A percentile compares a stretch with the other conserved stretches of the same genome.
Conservation (phyloP, 2,888 invertebrate genomes). For the Eurytoma adleriae region DNA sequence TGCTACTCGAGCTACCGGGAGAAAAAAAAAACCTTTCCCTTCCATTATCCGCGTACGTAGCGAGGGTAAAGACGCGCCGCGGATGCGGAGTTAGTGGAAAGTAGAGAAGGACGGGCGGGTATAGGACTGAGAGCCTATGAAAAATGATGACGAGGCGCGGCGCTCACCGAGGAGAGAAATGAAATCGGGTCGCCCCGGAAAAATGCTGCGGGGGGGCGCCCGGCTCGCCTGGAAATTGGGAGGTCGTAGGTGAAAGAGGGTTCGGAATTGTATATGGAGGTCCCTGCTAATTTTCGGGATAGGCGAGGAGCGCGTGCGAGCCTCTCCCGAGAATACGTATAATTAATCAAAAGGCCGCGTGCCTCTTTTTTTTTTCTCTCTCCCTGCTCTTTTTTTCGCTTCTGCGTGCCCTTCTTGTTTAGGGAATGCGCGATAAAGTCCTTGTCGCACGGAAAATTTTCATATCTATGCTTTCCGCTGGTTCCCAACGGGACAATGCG, state of each 20-base stretch:
- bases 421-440: conserved; percentile 35
- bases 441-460: conserved; percentile 50
- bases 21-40: conserved; percentile 57
- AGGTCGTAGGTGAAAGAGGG: conserved; percentile 58
- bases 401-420: not conserved
- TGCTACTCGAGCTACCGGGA: conserved; percentile 40
- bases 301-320: conserved; percentile 34
- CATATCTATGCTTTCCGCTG: conserved; percentile 46
- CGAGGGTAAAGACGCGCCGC: conserved; percentile 52
- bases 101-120: conserved; percentile 29
- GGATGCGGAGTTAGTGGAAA: conserved; percentile 43
- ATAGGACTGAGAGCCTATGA: conserved; percentile 65
- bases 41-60: conserved; percentile 55
- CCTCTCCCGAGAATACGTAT: conserved; percentile 44
- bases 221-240: conserved; percentile 53
- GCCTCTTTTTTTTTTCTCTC: not conserved
- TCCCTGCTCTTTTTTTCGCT: not conserved
- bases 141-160: conserved; percentile 75
- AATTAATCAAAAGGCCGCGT: conserved; percentile 55
- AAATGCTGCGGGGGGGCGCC: conserved; percentile 47
- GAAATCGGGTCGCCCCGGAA: conserved; percentile 69
- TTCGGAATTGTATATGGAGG: conserved; percentile 34
- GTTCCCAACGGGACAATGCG: conserved; percentile 44
- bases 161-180: conserved; percentile 66
- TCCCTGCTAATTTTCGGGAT: conserved; percentile 54